Evolutionary conservation across 1,140 invertebrate species (phyloP).

Genomic region (Sitophilus oryzae): DNA sequence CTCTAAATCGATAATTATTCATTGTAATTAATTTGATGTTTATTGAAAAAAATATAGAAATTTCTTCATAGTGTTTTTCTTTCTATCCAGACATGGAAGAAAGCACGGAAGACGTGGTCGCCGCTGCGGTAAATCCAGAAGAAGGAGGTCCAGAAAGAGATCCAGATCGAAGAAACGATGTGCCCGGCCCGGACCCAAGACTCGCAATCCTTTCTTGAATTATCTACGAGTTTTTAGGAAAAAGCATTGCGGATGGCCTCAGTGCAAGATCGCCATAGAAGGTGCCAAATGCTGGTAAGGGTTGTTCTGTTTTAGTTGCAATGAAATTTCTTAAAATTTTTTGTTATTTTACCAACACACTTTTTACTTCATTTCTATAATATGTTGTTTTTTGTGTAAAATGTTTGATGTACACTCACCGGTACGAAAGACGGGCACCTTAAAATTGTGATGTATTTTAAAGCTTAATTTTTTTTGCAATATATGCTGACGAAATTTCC

Average conservation of each 20-base stretch:
- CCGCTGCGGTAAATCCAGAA: not conserved
- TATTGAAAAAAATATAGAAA: too few relatives aligned
- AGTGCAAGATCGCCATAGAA: slow-evolving; percentile 27
- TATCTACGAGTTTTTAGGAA: slow-evolving; percentile 20
- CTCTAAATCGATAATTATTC: not conserved
- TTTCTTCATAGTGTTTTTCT: too few relatives aligned
- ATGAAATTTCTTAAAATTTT: too few relatives aligned
- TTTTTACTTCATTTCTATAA: too few relatives aligned
- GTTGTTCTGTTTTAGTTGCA: too few relatives aligned
- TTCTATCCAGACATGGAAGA: too few relatives aligned
- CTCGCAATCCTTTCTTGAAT: slow-evolving; percentile 23
- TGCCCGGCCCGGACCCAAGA: slow-evolving; percentile 14
- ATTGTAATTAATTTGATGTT: not conserved
- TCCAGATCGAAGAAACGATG: slow-evolving; percentile 10
- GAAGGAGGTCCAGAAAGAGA: slow-evolving; percentile 1
- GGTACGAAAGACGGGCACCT: not conserved
- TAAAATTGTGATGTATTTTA: not conserved
- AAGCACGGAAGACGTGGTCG: too few relatives aligned
- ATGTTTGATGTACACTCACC: too few relatives aligned
- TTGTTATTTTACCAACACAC: too few relatives aligned
- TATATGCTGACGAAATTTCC: too few relatives aligned
- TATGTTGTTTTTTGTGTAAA: too few relatives aligned
- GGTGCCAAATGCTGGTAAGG: slow-evolving; percentile 31
- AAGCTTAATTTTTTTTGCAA: not conserved
- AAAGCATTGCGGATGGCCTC: slow-evolving; percentile 27